These are phyloP conservation scores for Drosophila monieri DNA, from an alignment of 2,888 invertebrate genomes.

Conservation along the genomic window DNA sequence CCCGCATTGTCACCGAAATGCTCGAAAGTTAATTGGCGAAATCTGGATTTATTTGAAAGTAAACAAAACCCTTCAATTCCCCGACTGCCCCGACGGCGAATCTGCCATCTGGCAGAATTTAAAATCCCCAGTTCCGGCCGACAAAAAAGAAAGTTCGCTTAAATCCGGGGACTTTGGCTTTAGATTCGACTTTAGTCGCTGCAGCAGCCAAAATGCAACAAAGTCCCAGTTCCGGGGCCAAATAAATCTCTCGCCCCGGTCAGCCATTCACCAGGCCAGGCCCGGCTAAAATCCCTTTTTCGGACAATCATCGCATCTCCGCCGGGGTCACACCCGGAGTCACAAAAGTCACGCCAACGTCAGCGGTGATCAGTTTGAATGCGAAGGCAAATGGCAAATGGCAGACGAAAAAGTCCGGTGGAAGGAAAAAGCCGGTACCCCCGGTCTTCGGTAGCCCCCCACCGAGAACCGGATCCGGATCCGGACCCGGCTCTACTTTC, in stretches of 20 bases:
- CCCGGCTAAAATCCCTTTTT: slow-evolving; percentile 32
- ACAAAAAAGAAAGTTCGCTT: neutral
- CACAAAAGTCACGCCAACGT: slow-evolving; percentile 42
- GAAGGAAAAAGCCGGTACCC: neutral
- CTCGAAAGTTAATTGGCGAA: slow-evolving; percentile 23
- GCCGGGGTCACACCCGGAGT: slow-evolving; percentile 41
- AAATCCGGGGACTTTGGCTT: neutral
- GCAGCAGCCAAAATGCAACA: slow-evolving; percentile 2
- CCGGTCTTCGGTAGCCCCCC: too few relatives aligned
- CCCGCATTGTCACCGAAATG: neutral
- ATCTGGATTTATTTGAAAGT: slow-evolving; percentile 37
- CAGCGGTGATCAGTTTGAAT: slow-evolving; percentile 39
- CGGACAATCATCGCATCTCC: slow-evolving; percentile 41
- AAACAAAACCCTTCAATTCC: slow-evolving; percentile 19
- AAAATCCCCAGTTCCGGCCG: slow-evolving; percentile 4
- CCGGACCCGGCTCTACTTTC: neutral
- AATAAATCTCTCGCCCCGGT: slow-evolving; percentile 21
- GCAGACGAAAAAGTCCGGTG: slow-evolving; percentile 1
- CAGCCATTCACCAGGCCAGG: neutral
- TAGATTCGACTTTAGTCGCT: slow-evolving; percentile 1
- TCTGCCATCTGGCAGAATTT: slow-evolving; percentile 3
- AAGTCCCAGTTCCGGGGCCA: slow-evolving; percentile 18
- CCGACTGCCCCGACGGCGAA: neutral
- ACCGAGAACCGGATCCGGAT: neutral
- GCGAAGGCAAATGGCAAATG: slow-evolving; percentile 12